Evolutionary conservation across 1,140 invertebrate species (phyloP).

Genomic region (Leptinotarsa lineolata): DNA sequence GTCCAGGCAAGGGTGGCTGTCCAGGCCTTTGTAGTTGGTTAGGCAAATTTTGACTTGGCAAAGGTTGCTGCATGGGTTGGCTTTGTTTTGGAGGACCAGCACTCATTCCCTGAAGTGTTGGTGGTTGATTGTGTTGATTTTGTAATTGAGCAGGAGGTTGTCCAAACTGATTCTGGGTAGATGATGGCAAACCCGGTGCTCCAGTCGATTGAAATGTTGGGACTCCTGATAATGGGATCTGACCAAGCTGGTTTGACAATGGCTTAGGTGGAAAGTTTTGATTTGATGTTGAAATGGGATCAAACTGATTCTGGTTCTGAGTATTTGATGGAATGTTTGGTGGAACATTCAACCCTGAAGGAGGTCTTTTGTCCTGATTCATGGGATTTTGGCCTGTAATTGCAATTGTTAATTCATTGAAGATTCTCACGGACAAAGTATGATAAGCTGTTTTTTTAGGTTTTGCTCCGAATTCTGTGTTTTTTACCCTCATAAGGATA

Average conservation of each 20-base stretch:
- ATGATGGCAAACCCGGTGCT: slow-evolving; percentile 35
- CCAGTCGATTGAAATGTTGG: slow-evolving; percentile 39
- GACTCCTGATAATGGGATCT: slow-evolving; percentile 40
- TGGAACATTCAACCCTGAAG: neutral
- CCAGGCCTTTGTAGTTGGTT: slow-evolving; percentile 32
- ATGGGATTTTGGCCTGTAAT: neutral
- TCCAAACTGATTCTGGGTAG: slow-evolving; percentile 29
- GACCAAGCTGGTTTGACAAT: neutral
- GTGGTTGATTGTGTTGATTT: slow-evolving; percentile 9
- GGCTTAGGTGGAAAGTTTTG: slow-evolving; percentile 19
- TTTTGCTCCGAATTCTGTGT: too few species aligned
- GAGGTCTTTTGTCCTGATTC: neutral
- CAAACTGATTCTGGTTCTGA: slow-evolving; percentile 19
- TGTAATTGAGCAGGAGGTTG: neutral
- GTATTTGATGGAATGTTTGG: neutral
- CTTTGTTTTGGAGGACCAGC: neutral
- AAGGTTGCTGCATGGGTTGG: neutral
- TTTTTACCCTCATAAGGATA: too few species aligned
- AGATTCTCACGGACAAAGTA: too few species aligned
- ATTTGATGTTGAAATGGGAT: neutral
- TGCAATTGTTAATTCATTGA: neutral
- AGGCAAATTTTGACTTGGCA: neutral
- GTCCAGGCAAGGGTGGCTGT: slow-evolving; percentile 38
- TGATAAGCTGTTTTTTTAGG: too few species aligned
- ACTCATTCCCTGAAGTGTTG: slow-evolving; percentile 36